These are phyloP conservation scores for Stegodyphus mimosarum DNA, from an alignment of 1,140 invertebrate species.

Conservation along the genomic window DNA sequence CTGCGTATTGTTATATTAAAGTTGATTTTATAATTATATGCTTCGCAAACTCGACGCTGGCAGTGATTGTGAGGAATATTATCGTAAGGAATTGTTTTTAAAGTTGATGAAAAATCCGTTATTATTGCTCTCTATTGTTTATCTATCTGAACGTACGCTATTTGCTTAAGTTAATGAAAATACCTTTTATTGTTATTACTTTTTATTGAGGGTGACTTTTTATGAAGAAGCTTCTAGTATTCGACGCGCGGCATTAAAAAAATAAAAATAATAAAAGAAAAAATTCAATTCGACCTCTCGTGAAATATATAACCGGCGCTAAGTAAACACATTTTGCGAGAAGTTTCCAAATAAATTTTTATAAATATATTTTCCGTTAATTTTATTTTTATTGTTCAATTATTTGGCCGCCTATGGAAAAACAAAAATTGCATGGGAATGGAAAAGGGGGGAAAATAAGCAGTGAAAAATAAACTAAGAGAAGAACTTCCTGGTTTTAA, in stretches of 20 bases:
- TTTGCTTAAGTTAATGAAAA: slow-evolving; percentile 59
- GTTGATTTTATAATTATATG: background rate
- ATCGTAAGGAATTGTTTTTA: background rate
- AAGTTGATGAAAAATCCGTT: slow-evolving; percentile 2
- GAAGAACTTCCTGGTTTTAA: slow-evolving; percentile 46
- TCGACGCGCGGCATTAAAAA: background rate
- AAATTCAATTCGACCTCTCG: slow-evolving; percentile 8
- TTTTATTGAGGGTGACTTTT: background rate
- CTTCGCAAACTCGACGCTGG: background rate
- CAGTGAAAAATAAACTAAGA: background rate
- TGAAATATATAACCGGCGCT: slow-evolving; percentile 27
- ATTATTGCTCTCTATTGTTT: slow-evolving; percentile 34
- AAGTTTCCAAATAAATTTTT: slow-evolving; percentile 50
- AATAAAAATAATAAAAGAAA: background rate
- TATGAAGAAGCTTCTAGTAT: background rate
- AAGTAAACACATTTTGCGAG: slow-evolving; percentile 45
- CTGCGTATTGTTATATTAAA: background rate
- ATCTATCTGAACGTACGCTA: slow-evolving; percentile 13
- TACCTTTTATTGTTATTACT: background rate
- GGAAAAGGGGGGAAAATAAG: no score
- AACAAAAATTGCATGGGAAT: slow-evolving; percentile 20
- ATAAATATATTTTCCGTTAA: slow-evolving; percentile 55
- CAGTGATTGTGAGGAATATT: background rate
- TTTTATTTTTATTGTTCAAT: slow-evolving; percentile 60
- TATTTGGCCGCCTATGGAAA: slow-evolving; percentile 47